Evolutionary conservation across 2,797 vertebrate genomes (phyloP).

Genomic region (Spinus olivaceus): DNA sequence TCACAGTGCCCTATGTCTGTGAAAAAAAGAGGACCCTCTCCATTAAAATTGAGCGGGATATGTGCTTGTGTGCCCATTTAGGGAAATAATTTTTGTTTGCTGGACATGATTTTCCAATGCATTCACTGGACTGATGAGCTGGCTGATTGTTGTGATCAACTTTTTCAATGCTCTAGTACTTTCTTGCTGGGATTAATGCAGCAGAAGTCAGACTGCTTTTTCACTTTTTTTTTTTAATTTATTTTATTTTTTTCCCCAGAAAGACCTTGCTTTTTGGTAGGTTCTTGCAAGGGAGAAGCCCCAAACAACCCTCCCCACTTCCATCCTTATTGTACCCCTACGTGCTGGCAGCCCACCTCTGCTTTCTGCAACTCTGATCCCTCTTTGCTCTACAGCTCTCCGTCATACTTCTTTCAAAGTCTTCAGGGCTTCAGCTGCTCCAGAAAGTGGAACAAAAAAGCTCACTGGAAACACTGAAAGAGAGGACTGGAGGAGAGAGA

Average conservation of each 20-base stretch:
- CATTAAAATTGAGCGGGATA: not conserved
- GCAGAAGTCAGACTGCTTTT: not conserved
- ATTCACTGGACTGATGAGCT: not conserved
- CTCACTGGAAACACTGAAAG: not conserved
- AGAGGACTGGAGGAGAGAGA: not conserved
- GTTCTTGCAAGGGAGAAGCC: not conserved
- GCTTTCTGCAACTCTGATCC: not conserved
- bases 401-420: not conserved
- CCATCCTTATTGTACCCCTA: not conserved
- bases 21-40: not conserved
- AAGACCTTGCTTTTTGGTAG: not conserved
- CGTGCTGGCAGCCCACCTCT: not conserved
- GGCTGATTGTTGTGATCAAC: not conserved
- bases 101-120: not conserved
- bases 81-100: not conserved
- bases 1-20: not conserved
- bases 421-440: not conserved
- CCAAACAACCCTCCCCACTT: not conserved
- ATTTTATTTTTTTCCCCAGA: not conserved
- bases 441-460: not conserved
- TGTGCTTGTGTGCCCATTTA: not conserved
- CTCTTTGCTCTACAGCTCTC: not conserved
- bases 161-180: not conserved
- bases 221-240: not conserved
- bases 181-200: not conserved